phyloP scores from a whole-genome alignment of 2,888 invertebrate species.

The Ptychoptera albimana region DNA sequence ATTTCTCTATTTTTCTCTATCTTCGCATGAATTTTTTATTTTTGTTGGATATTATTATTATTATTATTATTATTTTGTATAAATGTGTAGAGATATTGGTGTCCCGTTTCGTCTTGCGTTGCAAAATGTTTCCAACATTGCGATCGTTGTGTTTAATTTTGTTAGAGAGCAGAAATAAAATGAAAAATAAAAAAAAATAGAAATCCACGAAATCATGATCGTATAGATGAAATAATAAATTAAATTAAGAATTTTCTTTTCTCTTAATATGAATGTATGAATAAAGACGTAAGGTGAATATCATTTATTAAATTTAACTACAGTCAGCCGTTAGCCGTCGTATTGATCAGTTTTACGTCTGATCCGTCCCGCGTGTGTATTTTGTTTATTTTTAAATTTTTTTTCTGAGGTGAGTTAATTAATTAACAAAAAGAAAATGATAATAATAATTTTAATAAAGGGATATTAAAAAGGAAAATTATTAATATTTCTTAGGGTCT shows the following conservation, averaged over 20 bases:
- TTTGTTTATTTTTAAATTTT: conserved; percentile 28
- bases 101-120: too few relatives aligned
- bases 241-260: too few relatives aligned
- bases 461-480: too few relatives aligned
- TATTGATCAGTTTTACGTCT: conserved; percentile 27
- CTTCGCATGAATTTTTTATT: too few relatives aligned
- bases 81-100: not conserved
- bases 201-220: not conserved
- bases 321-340: conserved; percentile 34
- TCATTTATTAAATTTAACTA: conserved; percentile 18
- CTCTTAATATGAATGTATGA: too few relatives aligned
- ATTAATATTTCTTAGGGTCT: too few relatives aligned
- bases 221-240: not conserved
- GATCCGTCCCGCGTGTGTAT: conserved; percentile 28
- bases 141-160: not conserved
- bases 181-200: not conserved
- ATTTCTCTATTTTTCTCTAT: not conserved
- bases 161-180: too few relatives aligned
- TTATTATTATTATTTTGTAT: conserved; percentile 2
- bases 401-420: conserved; percentile 30
- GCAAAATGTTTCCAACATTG: not conserved
- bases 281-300: conserved; percentile 18
- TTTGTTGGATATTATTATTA: not conserved
- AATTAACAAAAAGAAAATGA: not conserved
- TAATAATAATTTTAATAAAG: not conserved